Conservation (phyloP, 2,888 invertebrate genomes). For the Stenurella melanura region DNA sequence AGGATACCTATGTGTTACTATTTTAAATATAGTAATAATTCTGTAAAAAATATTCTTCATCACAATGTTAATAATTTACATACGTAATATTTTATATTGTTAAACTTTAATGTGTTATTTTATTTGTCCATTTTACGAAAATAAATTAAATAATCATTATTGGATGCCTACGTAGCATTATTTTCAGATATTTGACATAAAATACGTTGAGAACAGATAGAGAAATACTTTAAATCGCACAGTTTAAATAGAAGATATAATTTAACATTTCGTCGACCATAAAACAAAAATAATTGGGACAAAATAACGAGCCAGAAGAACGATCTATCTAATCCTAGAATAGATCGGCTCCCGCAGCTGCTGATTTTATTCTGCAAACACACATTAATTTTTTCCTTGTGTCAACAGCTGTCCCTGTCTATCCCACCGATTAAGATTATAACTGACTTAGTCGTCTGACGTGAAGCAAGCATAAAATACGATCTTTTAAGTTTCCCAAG, state of each 20-base stretch:
- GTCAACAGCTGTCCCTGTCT: constrained; percentile 57
- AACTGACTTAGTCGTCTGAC: constrained; percentile 53
- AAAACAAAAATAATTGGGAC: constrained; percentile 71
- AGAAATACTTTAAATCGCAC: constrained; percentile 48
- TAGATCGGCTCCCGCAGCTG: constrained; percentile 69
- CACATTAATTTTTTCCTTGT: constrained; percentile 54
- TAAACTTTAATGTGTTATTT: constrained; percentile 67
- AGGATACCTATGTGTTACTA: neutral
- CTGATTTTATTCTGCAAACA: constrained; percentile 60
- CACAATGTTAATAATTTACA: constrained; percentile 62
- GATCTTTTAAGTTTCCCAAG: constrained; percentile 71
- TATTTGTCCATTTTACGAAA: constrained; percentile 63
- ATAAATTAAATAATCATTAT: constrained; percentile 22
- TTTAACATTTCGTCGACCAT: constrained; percentile 69
- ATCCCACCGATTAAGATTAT: constrained; percentile 47
- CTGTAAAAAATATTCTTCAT: constrained; percentile 58
- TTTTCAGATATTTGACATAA: neutral
- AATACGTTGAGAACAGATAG: neutral
- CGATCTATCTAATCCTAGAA: constrained; percentile 69
- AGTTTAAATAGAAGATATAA: constrained; percentile 61
- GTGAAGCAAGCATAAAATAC: constrained; percentile 62
- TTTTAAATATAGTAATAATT: constrained; percentile 32
- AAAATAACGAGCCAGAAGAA: constrained; percentile 67
- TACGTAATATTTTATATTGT: constrained; percentile 62
- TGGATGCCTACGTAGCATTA: constrained; percentile 9